Evolutionary conservation across 2,888 invertebrate species (phyloP).

Genomic region (Branchipolynoe longqiensis): DNA sequence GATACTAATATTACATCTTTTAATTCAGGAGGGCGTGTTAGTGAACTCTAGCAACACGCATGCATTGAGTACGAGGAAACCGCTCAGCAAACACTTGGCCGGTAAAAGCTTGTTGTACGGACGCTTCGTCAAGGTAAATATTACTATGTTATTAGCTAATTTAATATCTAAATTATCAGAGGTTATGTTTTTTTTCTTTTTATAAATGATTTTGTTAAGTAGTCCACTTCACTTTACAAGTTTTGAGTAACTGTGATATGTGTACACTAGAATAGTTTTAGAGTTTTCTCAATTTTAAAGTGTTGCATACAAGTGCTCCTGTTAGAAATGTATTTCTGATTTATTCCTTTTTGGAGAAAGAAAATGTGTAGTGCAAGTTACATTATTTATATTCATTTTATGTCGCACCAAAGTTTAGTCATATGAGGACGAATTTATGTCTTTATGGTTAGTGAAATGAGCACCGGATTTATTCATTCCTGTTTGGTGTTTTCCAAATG

Average conservation of each 20-base stretch:
- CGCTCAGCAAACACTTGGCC: constrained; percentile 1
- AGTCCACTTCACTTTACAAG: background rate
- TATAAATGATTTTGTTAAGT: background rate
- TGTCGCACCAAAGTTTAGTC: too few relatives aligned
- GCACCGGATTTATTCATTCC: background rate
- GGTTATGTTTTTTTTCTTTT: background rate
- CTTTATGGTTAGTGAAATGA: background rate
- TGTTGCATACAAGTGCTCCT: too few relatives aligned
- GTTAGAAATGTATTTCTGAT: too few relatives aligned
- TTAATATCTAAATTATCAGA: background rate
- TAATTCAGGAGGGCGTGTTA: constrained; percentile 55
- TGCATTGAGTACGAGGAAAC: constrained; percentile 37
- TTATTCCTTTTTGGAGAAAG: too few relatives aligned
- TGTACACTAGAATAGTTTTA: background rate
- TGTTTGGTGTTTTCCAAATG: background rate
- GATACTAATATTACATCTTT: background rate
- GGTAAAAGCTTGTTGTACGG: constrained; percentile 60
- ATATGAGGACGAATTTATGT: too few relatives aligned
- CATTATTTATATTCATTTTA: too few relatives aligned
- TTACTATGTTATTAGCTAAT: background rate
- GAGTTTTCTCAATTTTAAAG: background rate
- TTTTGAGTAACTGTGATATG: background rate
- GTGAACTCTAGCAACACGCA: constrained; percentile 1
- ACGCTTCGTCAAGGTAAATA: constrained; percentile 60
- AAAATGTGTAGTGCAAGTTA: too few relatives aligned